Evolutionary conservation across 2,888 invertebrate species (phyloP).

Genomic region (Sipha maydis): DNA sequence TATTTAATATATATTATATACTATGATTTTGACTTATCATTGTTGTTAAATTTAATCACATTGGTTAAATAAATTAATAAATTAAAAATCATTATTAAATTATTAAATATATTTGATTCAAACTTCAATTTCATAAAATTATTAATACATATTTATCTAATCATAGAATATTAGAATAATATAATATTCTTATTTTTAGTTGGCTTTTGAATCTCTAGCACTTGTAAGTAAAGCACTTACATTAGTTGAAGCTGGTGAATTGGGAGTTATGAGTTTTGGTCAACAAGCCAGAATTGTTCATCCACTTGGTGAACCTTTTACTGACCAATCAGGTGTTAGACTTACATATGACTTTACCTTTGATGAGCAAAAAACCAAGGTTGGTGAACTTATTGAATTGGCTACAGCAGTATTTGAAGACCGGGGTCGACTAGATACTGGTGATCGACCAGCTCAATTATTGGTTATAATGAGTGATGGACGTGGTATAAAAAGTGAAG

Average conservation of each 20-base stretch:
- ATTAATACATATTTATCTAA: background rate
- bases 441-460: constrained; percentile 75
- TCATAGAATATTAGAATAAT: background rate
- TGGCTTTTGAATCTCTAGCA: constrained; percentile 95
- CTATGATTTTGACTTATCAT: no score
- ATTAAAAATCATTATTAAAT: no score
- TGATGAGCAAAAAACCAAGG: constrained; percentile 87
- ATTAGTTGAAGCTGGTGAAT: constrained; percentile 91
- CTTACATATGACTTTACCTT: constrained; percentile 85
- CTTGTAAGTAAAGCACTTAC: constrained; percentile 88
- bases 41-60: no score
- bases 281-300: constrained; percentile 87
- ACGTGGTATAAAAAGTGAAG: constrained; percentile 89
- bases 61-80: no score
- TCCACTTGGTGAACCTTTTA: constrained; percentile 85
- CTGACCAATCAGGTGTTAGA: constrained; percentile 84
- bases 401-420: constrained; percentile 76
- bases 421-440: constrained; percentile 64
- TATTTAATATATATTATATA: no score
- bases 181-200: constrained; percentile 64
- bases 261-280: constrained; percentile 92
- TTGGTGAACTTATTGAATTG: constrained; percentile 84
- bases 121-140: background rate
- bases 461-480: constrained; percentile 95
- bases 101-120: no score